Percentiles rank a stretch among this genome's conserved stretches.
Conservation (phyloP, 2,113 vertebrate species). For the Coregonus clupeaformis region DNA sequence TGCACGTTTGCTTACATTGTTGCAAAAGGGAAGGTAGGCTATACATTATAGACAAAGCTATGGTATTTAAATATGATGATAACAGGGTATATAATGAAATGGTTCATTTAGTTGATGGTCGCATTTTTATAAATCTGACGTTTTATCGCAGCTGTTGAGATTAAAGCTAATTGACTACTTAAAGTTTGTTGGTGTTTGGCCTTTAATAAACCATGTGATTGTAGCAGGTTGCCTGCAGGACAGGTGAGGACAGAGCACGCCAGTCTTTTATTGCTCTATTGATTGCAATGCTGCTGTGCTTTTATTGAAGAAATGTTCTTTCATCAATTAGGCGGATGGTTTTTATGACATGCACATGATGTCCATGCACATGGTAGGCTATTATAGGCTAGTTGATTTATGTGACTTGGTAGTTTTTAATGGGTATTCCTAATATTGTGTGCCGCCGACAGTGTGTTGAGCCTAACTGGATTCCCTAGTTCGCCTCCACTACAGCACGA, state of each 20-base stretch:
- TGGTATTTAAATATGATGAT: background rate
- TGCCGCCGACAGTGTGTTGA: background rate
- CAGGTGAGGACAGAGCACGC: too few species aligned
- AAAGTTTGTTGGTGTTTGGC: background rate
- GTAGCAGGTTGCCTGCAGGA: too few species aligned
- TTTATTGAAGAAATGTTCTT: too few species aligned
- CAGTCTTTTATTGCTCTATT: too few species aligned
- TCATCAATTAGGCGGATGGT: background rate
- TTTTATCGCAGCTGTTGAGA: background rate
- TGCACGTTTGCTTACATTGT: background rate
- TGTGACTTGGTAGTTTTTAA: background rate
- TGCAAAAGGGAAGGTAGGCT: background rate
- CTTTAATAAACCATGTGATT: background rate
- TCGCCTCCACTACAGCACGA: conserved; percentile 38
- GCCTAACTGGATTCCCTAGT: background rate
- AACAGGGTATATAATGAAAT: background rate
- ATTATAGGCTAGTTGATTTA: background rate
- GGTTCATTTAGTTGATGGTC: background rate
- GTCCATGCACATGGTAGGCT: background rate
- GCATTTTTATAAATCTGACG: background rate
- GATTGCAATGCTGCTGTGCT: too few species aligned
- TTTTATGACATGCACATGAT: too few species aligned
- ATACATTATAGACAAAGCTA: background rate
- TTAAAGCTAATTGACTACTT: background rate
- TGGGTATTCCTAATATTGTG: background rate